Evolutionary conservation across 2,888 invertebrate species (phyloP), one percentile per base, ranked within the genome.

Genomic region (Apodemia mormo): DNA sequence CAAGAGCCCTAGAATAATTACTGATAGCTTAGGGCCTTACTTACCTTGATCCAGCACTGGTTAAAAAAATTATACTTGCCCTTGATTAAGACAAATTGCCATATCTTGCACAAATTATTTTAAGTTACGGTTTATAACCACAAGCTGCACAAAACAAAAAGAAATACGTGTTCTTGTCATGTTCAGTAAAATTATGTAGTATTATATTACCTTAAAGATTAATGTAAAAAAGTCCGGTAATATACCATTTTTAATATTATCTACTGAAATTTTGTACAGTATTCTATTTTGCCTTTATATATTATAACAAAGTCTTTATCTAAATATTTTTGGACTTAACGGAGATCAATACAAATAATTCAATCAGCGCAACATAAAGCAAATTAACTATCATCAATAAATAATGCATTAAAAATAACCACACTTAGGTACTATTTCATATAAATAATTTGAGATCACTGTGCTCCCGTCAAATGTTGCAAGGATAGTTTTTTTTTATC

Each of bases 381-480:
- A 56, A 67, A 68, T 69, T 68, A 54, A 12, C 68, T 71, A 76
- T 73, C 71, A 72, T 82, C 81, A 84, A 87, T 89, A 89, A 90
- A 90, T 92, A 89, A 85, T 82, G 79, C 58, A 58, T 22, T 85
- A 84, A 84, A 84, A 83, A 84, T 87, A 87, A 81, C 81, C 85
- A 82, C 80, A 70, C 67, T 72, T 73, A 79, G 22, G 80, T 79
- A 82, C 82, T 85, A 86, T 85, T 85, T 84, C 81, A 89, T 83
- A 87, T 90, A 89, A 90, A 90, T 88, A 90, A 90, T 88, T 88
- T 92, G 92, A 93, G 92, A 93, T 93, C 92, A 92, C 52, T 54
- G 7, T 54, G 52, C 52, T 52, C 52, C 52, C 8, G n/a, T 52
- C 52, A 52, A 52, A 52, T 52, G 52, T 52, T 52, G 52, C 52